A percentile compares a stretch with the other conserved stretches of the same genome.
phyloP scores from a whole-genome alignment of 2,888 invertebrate species.

The Drosophila robusta region DNA sequence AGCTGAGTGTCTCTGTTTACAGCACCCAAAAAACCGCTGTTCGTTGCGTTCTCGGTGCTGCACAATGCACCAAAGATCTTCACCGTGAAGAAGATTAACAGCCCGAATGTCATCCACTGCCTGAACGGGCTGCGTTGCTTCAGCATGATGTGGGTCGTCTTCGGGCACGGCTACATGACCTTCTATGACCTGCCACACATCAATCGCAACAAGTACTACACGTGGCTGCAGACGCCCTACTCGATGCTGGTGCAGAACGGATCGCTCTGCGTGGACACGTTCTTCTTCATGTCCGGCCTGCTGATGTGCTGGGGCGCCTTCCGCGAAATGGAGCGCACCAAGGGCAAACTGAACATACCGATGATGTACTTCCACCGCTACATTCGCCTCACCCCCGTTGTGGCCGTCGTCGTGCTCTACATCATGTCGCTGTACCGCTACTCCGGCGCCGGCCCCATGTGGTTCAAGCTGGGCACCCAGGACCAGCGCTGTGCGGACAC shows the following conservation, averaged over 20 bases:
- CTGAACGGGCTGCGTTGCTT: conserved; percentile 85
- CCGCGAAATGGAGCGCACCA: conserved; percentile 83
- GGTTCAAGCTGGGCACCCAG: conserved; percentile 84
- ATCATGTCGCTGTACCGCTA: conserved; percentile 86
- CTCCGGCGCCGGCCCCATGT: conserved; percentile 86
- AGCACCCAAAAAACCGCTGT: conserved; percentile 75
- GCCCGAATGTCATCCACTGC: conserved; percentile 84
- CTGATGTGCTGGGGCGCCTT: conserved; percentile 85
- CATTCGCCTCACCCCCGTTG: conserved; percentile 86
- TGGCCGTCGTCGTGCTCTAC: conserved; percentile 86
- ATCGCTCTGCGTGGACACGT: conserved; percentile 88
- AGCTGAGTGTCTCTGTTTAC: not conserved
- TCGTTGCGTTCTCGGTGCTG: conserved; percentile 84
- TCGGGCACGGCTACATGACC: conserved; percentile 85
- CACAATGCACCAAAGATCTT: conserved; percentile 85
- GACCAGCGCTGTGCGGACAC: conserved; percentile 82
- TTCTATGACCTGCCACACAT: conserved; percentile 83
- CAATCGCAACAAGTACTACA: conserved; percentile 76
- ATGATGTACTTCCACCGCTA: conserved; percentile 85
- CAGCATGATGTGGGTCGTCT: conserved; percentile 86
- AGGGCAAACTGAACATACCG: conserved; percentile 82
- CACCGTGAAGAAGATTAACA: conserved; percentile 77
- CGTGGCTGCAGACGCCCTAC: conserved; percentile 82
- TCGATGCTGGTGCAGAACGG: conserved; percentile 85
- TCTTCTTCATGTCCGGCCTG: conserved; percentile 88